Evolutionary conservation across 1,140 invertebrate species (phyloP), one percentile per base, ranked within the genome.

Genomic region (Teleopsis dalmanni): DNA sequence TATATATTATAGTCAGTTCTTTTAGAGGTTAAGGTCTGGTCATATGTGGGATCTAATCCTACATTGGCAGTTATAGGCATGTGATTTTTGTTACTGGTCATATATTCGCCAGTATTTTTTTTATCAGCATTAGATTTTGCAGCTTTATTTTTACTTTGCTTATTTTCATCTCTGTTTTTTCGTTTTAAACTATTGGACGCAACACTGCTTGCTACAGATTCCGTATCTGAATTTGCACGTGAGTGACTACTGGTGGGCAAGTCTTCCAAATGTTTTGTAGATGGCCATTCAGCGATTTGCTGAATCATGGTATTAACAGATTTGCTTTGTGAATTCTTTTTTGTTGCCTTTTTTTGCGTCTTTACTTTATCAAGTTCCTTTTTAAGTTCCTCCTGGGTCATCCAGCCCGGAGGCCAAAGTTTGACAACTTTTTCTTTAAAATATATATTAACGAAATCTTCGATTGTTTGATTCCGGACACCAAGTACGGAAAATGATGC

Each of bases 331-430:
- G 58, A 66, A 21, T 50, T 44, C 26, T 69, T 70, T 14, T 67
- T 66, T 48, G 67, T 70, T 2, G 48, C 29, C 22, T 62, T 67
- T 46, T 55, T 58, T n/a, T 10, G 53, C 46, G 10, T 48, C 46
- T 43, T 68, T 69, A 6, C 64, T 6, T 62, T 52, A 6, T 57
- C 53, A 26, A 70, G 62, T 37, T 70, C 67, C n/a, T 59, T 58
- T 43, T 64, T 56, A 13, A 71, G 35, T 8, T 71, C 68, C 29
- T 71, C 67, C 19, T 57, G 56, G 11, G 59, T 58, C 65, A 71
- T 71, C 68, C 68, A 71, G 46, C 68, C 68, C 3, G 52, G 50
- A 2, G 68, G 65, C 68, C 68, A 71, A 1, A 71, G 26, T 31
- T 68, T 56, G 9, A 70, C 52, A 2, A 70, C 53, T 38, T 69